Evolutionary conservation across 2,113 vertebrate genomes (phyloP).

Genomic region (Trinectes maculatus): DNA sequence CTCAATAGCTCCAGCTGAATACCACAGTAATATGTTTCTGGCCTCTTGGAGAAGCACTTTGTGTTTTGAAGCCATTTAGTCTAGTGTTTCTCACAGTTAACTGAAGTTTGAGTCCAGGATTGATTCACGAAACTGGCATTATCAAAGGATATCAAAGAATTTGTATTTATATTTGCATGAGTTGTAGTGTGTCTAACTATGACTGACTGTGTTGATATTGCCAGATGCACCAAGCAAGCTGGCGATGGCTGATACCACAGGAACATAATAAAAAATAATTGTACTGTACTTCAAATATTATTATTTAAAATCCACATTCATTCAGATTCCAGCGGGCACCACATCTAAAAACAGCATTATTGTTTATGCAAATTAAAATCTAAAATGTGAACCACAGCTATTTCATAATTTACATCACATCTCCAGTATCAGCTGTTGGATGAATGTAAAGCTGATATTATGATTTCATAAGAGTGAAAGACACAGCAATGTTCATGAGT

Average conservation of each 20-base stretch:
- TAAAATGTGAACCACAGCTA: no score
- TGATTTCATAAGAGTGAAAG: no score
- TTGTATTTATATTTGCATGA: neutral
- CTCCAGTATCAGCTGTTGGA: no score
- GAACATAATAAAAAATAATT: conserved; percentile 21
- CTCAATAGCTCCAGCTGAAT: conserved; percentile 43
- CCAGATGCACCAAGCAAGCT: neutral
- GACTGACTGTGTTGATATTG: conserved; percentile 17
- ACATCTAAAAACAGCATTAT: neutral
- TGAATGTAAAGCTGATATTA: no score
- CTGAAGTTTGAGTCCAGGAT: conserved; percentile 39
- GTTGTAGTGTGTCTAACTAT: neutral
- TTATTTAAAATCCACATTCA: neutral
- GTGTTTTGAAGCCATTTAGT: conserved; percentile 56
- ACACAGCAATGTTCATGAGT: no score
- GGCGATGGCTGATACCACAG: conserved; percentile 6
- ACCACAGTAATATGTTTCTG: conserved; percentile 56
- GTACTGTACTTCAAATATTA: neutral
- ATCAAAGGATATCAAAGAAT: conserved; percentile 14
- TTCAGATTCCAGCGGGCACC: neutral
- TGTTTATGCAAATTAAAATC: no score
- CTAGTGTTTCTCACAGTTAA: conserved; percentile 34
- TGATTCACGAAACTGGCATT: conserved; percentile 31
- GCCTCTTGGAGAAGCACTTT: conserved; percentile 31
- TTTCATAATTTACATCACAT: no score